Conservation (phyloP, 2,888 invertebrate species). For the Zhuqinia jingwanae region DNA sequence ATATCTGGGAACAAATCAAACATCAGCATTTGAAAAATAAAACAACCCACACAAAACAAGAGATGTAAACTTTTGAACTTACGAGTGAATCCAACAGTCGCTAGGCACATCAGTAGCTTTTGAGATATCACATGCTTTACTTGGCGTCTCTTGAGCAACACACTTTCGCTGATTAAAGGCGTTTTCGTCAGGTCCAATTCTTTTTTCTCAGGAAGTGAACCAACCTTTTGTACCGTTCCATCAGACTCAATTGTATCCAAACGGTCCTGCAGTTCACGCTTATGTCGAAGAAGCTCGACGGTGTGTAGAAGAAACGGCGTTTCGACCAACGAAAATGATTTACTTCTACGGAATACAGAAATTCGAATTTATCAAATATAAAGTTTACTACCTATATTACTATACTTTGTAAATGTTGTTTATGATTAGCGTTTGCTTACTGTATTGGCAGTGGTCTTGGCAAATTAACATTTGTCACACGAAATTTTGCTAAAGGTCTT, state of each 20-base stretch:
- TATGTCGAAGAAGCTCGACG: slow-evolving; percentile 73
- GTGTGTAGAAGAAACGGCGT: slow-evolving; percentile 65
- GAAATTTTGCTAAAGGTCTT: slow-evolving; percentile 4
- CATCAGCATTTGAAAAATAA: not conserved
- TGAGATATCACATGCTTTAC: slow-evolving; percentile 69
- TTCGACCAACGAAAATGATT: not conserved
- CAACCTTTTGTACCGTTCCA: slow-evolving; percentile 63
- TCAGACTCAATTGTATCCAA: slow-evolving; percentile 65
- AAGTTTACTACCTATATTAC: too few relatives aligned
- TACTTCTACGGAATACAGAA: too few relatives aligned
- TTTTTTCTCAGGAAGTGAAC: slow-evolving; percentile 53
- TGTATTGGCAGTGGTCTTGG: slow-evolving; percentile 8
- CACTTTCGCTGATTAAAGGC: slow-evolving; percentile 39
- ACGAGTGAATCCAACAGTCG: slow-evolving; percentile 76
- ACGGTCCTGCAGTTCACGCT: slow-evolving; percentile 71
- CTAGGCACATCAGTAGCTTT: slow-evolving; percentile 67
- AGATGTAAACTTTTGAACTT: too few relatives aligned
- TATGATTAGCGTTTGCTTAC: too few relatives aligned
- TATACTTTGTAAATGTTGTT: too few relatives aligned
- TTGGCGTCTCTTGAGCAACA: slow-evolving; percentile 58
- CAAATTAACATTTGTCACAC: not conserved
- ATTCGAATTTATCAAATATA: too few relatives aligned
- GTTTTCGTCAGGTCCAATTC: not conserved
- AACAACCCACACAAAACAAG: too few relatives aligned
- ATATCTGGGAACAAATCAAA: slow-evolving; percentile 55